Base-by-base conservation (phyloP, 2,888 invertebrate genomes). In the Drosophila mulleri region DNA sequence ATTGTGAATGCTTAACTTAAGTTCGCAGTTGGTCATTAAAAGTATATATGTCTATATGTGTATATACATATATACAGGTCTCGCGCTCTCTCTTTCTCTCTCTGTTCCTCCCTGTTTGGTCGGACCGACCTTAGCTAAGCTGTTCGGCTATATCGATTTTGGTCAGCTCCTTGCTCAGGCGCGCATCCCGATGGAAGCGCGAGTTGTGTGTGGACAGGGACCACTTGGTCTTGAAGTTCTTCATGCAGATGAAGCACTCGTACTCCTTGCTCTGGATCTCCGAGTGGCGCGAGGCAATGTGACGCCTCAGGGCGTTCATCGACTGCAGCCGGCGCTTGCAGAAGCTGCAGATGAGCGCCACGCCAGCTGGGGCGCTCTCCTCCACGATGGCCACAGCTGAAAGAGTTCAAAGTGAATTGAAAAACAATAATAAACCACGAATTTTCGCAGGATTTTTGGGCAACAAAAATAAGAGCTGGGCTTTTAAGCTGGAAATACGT, bases 211-310 rank as follows among this genome's bases (percentile, higher is more conserved):
- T 93, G 63, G 93, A 92, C 16, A 93, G 68, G 3, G 93, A 93
- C 93, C 93, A 93, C 71, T 93, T 93, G 5, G 93, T 93, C 78
- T 93, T 93, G 75, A 93, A 93, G 67, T 90, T 87, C 70, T 92
- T 93, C 68, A 89, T 91, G 76, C 93, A 93, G 32, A 91, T 82
- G 35, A 84, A 82, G 68, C 93, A 93, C 52, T 91, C 88, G 59
- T 92, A 83, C 73, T 92, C 89, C 67, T 90, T 91, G 67, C 88
- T 88, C 64, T 88, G 88, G 14, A 90, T 90, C 72, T 91, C 90
- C 32, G 91, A 90, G 70, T 93, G 93, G 56, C 92, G 88, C 18
- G 92, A 92, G n/a, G 92, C 92, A 20, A 89, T 91, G 68, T 93
- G 93, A 0, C 93, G 89, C 42, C 92, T 75, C 53, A 92, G 56